Evolutionary conservation across 2,888 invertebrate genomes (phyloP).

Genomic region (Drosophila merina): DNA sequence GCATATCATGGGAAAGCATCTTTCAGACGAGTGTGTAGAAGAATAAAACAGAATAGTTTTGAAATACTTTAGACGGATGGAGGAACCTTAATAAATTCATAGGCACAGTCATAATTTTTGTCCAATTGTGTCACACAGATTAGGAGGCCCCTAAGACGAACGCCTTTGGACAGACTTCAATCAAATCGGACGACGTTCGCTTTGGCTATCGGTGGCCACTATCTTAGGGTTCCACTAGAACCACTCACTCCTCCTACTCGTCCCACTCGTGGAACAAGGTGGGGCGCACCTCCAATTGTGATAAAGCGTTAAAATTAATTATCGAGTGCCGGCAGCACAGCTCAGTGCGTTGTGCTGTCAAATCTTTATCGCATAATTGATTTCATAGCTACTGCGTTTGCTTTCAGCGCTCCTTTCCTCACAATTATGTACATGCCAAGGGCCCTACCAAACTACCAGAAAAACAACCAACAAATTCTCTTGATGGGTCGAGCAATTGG

Average conservation of each 20-base stretch:
- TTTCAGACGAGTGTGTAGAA: conserved; percentile 22
- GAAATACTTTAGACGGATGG: background rate
- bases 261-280: background rate
- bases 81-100: conserved; percentile 66
- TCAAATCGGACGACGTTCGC: conserved; percentile 57
- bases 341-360: conserved; percentile 71
- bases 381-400: conserved; percentile 79
- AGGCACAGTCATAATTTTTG: conserved; percentile 51
- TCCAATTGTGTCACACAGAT: conserved; percentile 76
- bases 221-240: conserved; percentile 36
- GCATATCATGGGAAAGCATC: conserved; percentile 81
- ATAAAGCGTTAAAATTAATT: conserved; percentile 80
- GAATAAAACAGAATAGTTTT: background rate
- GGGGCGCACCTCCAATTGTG: conserved; percentile 72
- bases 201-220: conserved; percentile 62
- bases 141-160: conserved; percentile 47
- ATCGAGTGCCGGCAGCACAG: conserved; percentile 74
- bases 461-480: background rate
- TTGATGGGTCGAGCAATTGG: conserved; percentile 63
- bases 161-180: conserved; percentile 75
- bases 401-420: conserved; percentile 64
- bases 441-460: conserved; percentile 14
- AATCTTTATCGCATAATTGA: conserved; percentile 80
- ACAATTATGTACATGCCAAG: conserved; percentile 63
- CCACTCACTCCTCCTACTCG: conserved; percentile 1